A percentile compares a stretch with the other conserved stretches of the same genome.
Conservation (phyloP, 1,140 invertebrate species). For the Dufourea novaeangliae region DNA sequence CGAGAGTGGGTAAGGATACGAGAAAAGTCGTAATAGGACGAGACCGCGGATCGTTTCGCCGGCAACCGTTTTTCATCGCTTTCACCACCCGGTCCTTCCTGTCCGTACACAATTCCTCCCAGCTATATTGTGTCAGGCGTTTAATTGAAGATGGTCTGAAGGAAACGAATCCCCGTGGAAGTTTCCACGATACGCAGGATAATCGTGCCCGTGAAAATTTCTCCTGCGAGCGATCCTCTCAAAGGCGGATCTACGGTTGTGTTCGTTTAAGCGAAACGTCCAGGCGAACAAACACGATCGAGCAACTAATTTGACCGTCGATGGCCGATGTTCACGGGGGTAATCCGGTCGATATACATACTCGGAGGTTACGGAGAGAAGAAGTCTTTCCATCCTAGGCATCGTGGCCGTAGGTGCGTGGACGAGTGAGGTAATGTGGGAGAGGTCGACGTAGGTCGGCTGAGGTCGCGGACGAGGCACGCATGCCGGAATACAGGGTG, state of each 20-base stretch:
- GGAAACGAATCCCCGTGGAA: slow-evolving; percentile 19
- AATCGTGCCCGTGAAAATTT: slow-evolving; percentile 20
- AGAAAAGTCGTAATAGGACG: background rate
- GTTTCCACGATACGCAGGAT: background rate
- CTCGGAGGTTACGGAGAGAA: background rate
- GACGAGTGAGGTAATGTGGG: slow-evolving; percentile 74
- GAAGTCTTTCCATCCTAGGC: background rate
- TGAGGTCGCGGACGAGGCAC: slow-evolving; percentile 69
- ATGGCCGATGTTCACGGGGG: slow-evolving; percentile 11
- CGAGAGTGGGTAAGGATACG: too few relatives aligned
- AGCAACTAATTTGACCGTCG: slow-evolving; percentile 32
- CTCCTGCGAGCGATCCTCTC: background rate
- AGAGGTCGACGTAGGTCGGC: slow-evolving; percentile 72
- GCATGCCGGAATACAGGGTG: slow-evolving; percentile 72
- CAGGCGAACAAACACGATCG: slow-evolving; percentile 7
- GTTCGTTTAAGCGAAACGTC: background rate
- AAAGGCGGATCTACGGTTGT: slow-evolving; percentile 12
- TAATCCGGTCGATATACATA: slow-evolving; percentile 24
- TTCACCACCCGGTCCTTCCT: slow-evolving; percentile 25
- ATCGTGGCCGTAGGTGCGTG: slow-evolving; percentile 58
- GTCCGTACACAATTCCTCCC: slow-evolving; percentile 10
- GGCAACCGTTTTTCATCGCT: slow-evolving; percentile 3
- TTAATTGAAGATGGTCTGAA: slow-evolving; percentile 40
- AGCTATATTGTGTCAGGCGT: slow-evolving; percentile 29
- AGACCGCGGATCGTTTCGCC: background rate